Evolutionary conservation across 2,888 invertebrate species (phyloP).

Genomic region (Emmelina monodactyla): DNA sequence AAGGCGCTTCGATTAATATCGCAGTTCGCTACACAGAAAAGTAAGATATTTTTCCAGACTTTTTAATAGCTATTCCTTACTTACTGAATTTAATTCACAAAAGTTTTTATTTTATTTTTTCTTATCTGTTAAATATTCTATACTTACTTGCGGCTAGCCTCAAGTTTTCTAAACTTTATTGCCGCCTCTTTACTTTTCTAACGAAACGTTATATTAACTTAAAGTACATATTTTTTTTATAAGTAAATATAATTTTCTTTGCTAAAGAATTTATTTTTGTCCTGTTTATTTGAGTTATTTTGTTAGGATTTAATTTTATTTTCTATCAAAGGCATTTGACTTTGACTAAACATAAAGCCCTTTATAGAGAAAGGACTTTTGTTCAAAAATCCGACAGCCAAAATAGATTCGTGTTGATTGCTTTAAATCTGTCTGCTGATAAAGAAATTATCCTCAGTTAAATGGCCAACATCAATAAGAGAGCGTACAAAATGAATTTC

Average conservation of each 20-base stretch:
- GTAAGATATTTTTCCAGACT: not conserved
- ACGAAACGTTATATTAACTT: too few species aligned
- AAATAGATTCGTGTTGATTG: too few species aligned
- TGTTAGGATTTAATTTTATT: too few species aligned
- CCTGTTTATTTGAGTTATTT: too few species aligned
- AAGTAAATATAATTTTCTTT: too few species aligned
- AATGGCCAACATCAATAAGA: conserved; percentile 1
- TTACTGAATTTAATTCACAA: not conserved
- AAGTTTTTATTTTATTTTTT: not conserved
- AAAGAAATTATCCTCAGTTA: not conserved
- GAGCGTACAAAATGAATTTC: not conserved
- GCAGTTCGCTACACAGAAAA: conserved; percentile 25
- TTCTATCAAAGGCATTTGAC: too few species aligned
- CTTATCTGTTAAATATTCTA: conserved; percentile 1
- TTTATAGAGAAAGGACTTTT: too few species aligned
- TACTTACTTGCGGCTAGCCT: not conserved
- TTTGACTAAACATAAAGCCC: too few species aligned
- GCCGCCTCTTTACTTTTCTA: not conserved
- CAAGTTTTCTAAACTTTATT: not conserved
- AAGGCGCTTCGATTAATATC: conserved; percentile 39
- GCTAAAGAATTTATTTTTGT: too few species aligned
- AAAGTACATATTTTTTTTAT: too few species aligned
- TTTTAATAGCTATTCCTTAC: not conserved
- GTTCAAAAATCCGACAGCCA: too few species aligned
- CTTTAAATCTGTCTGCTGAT: not conserved